A percentile compares a stretch with the other conserved stretches of the same genome.
Conservation (phyloP, 1,140 invertebrate species). For the Frieseomelitta varia region DNA sequence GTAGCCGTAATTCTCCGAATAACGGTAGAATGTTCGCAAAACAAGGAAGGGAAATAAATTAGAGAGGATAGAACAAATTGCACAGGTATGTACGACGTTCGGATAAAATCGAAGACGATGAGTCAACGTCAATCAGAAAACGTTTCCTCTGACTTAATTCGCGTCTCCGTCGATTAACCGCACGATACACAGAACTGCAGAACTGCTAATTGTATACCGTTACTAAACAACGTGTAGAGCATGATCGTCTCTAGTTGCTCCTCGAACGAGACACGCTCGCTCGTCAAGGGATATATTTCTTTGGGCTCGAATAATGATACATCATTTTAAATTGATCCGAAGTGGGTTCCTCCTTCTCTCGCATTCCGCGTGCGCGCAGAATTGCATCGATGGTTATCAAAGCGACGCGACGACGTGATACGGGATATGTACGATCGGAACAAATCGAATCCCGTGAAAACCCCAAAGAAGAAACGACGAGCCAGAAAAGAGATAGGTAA, state of each 20-base stretch:
- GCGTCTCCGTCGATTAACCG: constrained; percentile 40
- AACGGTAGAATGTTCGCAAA: background rate
- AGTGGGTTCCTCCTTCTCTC: background rate
- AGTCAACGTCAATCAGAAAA: constrained; percentile 22
- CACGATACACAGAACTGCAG: background rate
- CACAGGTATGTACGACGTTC: background rate
- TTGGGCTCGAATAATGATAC: background rate
- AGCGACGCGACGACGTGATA: background rate
- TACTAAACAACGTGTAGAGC: background rate
- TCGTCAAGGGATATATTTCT: background rate
- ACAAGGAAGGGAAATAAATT: background rate
- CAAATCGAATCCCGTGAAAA: background rate
- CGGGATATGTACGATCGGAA: background rate
- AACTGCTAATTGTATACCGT: constrained; percentile 45
- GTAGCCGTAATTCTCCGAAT: background rate
- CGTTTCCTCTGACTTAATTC: background rate
- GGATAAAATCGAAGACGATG: background rate
- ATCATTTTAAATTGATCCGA: background rate
- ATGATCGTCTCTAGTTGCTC: background rate
- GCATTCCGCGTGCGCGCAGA: background rate
- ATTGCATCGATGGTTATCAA: background rate
- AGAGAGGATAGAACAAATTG: background rate
- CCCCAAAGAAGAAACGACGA: constrained; percentile 18
- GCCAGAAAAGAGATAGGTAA: constrained; percentile 2
- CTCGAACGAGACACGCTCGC: too few species aligned